A percentile compares a stretch with the other conserved stretches of the same genome.
phyloP scores from a whole-genome alignment of 2,113 vertebrate species.

The Phasianus colchicus region DNA sequence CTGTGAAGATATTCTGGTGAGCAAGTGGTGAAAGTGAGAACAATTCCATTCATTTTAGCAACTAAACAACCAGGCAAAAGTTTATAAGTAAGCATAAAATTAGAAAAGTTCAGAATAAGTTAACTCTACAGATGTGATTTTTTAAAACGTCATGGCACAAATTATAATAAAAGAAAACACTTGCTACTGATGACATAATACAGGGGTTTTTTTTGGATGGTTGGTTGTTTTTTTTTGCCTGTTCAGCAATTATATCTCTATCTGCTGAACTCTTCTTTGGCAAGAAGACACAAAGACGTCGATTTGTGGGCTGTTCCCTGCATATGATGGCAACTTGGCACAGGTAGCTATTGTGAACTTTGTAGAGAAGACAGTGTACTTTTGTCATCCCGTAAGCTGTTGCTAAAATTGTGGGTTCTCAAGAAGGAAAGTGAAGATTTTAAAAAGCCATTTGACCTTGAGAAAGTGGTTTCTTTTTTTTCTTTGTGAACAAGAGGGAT shows the following conservation, averaged over 20 bases:
- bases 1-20: not conserved
- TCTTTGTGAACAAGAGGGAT: not conserved
- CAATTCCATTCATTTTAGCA: not conserved
- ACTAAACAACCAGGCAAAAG: not conserved
- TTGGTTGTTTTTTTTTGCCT: not conserved
- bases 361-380: not conserved
- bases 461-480: not conserved
- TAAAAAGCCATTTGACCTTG: not conserved
- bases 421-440: not conserved
- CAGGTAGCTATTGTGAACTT: not conserved
- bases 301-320: not conserved
- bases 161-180: not conserved
- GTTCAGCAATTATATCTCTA: not conserved
- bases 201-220: not conserved
- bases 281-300: not conserved
- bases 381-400: not conserved
- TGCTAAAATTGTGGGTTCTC: not conserved
- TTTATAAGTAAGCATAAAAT: slow-evolving; percentile 17
- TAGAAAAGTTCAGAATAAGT: slow-evolving; percentile 6
- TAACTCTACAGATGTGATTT: not conserved
- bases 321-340: not conserved
- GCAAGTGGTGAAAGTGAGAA: not conserved
- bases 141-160: slow-evolving; percentile 15
- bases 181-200: not conserved
- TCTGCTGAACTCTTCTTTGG: not conserved